These are phyloP conservation scores for Euplexia lucipara DNA, from an alignment of 2,888 invertebrate species.

Conservation along the genomic window DNA sequence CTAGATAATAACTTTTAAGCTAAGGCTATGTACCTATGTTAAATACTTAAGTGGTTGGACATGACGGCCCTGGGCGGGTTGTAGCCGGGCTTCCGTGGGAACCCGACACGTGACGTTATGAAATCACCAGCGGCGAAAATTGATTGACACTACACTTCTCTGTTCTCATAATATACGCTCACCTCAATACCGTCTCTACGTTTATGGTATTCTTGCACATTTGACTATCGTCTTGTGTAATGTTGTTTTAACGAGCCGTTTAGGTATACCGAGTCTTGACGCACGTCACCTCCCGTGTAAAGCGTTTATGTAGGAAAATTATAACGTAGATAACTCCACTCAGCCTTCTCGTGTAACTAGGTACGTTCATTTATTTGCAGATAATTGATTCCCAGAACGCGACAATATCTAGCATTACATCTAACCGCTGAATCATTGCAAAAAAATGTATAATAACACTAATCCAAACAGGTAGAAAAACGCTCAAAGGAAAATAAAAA, in stretches of 20 bases:
- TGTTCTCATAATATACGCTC: constrained; percentile 68
- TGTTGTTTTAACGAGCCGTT: constrained; percentile 41
- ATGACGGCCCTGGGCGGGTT: constrained; percentile 88
- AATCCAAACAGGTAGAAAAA: constrained; percentile 54
- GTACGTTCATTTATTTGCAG: constrained; percentile 21
- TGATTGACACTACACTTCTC: constrained; percentile 83
- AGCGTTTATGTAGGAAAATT: constrained; percentile 40
- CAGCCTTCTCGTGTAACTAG: constrained; percentile 32
- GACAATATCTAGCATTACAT: constrained; percentile 38
- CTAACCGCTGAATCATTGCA: constrained; percentile 48
- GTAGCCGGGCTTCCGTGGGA: constrained; percentile 89
- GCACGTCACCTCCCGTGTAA: constrained; percentile 22
- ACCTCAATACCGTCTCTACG: constrained; percentile 56
- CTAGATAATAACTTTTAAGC: constrained; percentile 90
- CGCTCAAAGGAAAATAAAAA: constrained; percentile 55
- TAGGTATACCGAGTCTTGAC: constrained; percentile 22
- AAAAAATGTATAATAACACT: constrained; percentile 56
- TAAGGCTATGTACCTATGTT: constrained; percentile 88
- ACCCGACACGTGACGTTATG: constrained; percentile 87
- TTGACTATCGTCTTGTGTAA: constrained; percentile 50
- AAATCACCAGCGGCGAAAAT: constrained; percentile 88
- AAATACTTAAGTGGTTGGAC: constrained; percentile 90
- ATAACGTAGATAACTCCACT: constrained; percentile 41
- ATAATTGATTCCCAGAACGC: constrained; percentile 55
- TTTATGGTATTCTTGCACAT: constrained; percentile 54